Evolutionary conservation across 1,140 invertebrate genomes (phyloP).

Genomic region (Diuraphis noxia): DNA sequence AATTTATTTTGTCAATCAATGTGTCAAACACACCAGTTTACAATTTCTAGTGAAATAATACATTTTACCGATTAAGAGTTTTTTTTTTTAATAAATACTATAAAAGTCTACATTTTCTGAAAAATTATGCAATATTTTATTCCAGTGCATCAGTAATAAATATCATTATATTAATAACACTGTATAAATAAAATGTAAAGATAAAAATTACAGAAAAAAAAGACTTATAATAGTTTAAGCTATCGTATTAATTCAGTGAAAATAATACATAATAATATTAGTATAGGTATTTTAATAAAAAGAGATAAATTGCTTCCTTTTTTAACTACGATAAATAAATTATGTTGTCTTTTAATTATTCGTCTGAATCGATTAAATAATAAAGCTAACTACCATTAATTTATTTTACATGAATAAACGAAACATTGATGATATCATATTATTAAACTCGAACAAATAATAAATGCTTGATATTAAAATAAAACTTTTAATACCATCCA

Average conservation of each 20-base stretch:
- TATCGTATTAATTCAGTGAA: background rate
- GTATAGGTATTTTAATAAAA: background rate
- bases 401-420: background rate
- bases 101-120: background rate
- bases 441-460: background rate
- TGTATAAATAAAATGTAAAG: background rate
- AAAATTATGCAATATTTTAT: background rate
- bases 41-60: background rate
- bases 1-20: constrained; percentile 2
- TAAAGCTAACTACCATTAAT: background rate
- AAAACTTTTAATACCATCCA: background rate
- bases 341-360: background rate
- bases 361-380: background rate
- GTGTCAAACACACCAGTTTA: background rate
- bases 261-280: background rate
- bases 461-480: background rate
- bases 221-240: background rate
- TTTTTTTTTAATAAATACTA: background rate
- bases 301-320: background rate
- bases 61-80: background rate
- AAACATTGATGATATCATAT: background rate
- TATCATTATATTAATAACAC: no score
- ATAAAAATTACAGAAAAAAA: background rate
- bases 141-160: background rate
- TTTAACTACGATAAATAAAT: background rate